A percentile compares a stretch with the other conserved stretches of the same genome.
phyloP scores from a whole-genome alignment of 2,113 vertebrate genomes.

The Hemichromis elongatus region DNA sequence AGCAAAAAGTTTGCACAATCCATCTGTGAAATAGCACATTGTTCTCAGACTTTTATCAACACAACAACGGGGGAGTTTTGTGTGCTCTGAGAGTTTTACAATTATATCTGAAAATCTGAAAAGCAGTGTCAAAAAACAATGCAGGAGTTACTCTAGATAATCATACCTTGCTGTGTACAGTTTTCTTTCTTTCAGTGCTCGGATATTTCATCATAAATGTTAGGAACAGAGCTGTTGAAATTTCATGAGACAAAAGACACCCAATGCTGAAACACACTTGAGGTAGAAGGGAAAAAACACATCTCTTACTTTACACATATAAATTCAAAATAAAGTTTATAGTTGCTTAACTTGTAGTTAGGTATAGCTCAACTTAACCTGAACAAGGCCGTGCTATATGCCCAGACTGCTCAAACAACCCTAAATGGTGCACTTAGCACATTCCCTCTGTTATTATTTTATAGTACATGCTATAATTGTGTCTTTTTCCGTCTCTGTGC shows the following conservation, averaged over 20 bases:
- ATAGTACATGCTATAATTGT: neutral
- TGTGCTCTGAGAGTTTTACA: neutral
- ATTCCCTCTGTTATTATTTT: neutral
- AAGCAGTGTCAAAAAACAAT: neutral
- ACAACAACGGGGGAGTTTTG: neutral
- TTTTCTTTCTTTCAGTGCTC: neutral
- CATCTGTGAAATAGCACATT: neutral
- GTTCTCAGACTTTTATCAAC: neutral
- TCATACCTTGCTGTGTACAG: neutral
- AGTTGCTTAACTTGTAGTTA: neutral
- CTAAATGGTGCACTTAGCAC: neutral
- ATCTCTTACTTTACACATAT: neutral
- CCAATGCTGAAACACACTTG: neutral
- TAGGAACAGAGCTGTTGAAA: neutral
- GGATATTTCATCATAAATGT: neutral
- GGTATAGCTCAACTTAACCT: neutral
- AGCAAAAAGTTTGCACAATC: neutral
- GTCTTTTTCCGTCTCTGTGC: neutral
- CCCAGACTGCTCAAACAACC: neutral
- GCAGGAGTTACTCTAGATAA: neutral
- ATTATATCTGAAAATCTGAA: neutral
- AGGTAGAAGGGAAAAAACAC: neutral
- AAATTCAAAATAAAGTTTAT: neutral
- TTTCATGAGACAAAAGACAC: neutral
- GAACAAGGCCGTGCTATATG: neutral